Conservation (phyloP, 64 coral and sea anemone species). For the Porites australiensis region DNA sequence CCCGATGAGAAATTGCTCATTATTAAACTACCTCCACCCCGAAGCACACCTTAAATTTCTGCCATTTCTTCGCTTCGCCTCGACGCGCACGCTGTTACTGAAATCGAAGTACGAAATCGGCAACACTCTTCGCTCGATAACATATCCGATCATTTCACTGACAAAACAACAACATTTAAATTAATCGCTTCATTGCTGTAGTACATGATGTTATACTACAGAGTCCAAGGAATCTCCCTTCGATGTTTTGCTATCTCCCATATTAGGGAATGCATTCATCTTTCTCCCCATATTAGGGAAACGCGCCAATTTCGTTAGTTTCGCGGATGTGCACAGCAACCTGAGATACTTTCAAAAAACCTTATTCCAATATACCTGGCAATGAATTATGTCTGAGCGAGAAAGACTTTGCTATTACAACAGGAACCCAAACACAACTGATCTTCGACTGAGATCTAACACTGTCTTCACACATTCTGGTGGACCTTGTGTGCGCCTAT, state of each 20-base stretch:
- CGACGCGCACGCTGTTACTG: neutral
- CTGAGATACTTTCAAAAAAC: too few relatives aligned
- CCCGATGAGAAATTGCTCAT: neutral
- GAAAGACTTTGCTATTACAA: too few relatives aligned
- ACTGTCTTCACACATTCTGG: too few relatives aligned
- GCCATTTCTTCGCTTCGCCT: neutral
- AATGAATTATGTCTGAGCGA: too few relatives aligned
- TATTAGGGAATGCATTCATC: slow-evolving; percentile 68
- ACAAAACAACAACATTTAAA: neutral
- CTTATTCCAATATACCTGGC: too few relatives aligned
- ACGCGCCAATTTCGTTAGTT: slow-evolving; percentile 54
- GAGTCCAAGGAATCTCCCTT: slow-evolving; percentile 70
- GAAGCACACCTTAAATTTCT: neutral
- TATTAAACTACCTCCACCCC: neutral
- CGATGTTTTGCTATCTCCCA: slow-evolving; percentile 53
- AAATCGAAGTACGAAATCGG: too few relatives aligned
- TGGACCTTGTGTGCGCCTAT: too few relatives aligned
- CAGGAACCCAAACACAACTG: too few relatives aligned
- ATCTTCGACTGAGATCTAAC: too few relatives aligned
- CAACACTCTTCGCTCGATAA: neutral
- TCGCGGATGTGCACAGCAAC: neutral
- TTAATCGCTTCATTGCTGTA: neutral
- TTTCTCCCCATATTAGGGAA: slow-evolving; percentile 60
- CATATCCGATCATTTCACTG: neutral
- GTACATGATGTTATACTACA: neutral